phyloP scores from a whole-genome alignment of 2,113 vertebrate species.

The Lanius collurio region DNA sequence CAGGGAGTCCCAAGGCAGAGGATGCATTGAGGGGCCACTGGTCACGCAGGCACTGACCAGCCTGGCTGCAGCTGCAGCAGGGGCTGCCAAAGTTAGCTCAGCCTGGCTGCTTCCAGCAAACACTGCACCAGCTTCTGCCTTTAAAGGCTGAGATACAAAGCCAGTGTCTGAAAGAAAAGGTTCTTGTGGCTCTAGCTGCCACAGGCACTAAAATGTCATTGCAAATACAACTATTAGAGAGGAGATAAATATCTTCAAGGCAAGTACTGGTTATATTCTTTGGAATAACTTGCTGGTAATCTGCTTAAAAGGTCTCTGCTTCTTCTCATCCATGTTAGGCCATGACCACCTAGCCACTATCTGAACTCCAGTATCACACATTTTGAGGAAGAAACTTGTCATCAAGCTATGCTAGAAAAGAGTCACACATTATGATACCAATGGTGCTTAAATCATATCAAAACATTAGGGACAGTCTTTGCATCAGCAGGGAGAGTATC shows the following conservation, averaged over 20 bases:
- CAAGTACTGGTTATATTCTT: background rate
- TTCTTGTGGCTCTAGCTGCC: background rate
- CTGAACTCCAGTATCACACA: background rate
- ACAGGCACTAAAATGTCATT: background rate
- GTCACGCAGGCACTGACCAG: accelerated
- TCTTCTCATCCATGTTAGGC: background rate
- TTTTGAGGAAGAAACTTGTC: background rate
- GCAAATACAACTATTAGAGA: background rate
- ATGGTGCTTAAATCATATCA: background rate
- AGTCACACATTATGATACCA: background rate
- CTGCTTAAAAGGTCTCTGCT: background rate
- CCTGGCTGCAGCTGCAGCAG: accelerated
- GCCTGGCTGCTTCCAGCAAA: background rate
- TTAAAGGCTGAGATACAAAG: background rate
- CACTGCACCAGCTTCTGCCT: accelerated
- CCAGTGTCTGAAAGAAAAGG: background rate
- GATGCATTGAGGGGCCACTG: accelerated
- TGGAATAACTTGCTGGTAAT: background rate
- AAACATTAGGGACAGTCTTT: background rate
- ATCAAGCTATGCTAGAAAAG: accelerated
- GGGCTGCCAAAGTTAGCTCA: background rate
- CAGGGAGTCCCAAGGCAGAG: background rate
- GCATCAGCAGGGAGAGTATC: background rate
- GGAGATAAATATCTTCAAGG: background rate
- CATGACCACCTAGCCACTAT: background rate